A percentile compares a stretch with the other conserved stretches of the same genome.
These are phyloP conservation scores for Ryuthela nishihirai DNA, from an alignment of 2,888 invertebrate genomes.

Conservation along the genomic window DNA sequence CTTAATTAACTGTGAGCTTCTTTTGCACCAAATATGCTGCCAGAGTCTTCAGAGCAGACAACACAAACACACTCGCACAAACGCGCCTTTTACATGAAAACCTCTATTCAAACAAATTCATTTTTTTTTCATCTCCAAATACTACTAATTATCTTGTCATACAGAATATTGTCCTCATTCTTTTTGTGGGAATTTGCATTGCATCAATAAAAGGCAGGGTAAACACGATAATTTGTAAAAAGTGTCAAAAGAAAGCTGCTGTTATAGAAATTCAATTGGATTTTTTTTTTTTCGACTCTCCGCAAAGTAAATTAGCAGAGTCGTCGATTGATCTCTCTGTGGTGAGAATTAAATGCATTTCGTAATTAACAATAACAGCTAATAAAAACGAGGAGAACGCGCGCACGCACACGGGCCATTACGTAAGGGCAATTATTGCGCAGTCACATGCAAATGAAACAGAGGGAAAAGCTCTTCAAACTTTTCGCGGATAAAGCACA, in stretches of 20 bases:
- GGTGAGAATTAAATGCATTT: conserved; percentile 34
- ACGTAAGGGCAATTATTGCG: too few relatives aligned
- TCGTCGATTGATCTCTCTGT: neutral
- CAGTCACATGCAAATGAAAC: too few relatives aligned
- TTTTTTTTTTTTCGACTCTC: neutral
- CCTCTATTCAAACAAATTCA: conserved; percentile 37
- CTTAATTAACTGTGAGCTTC: conserved; percentile 37
- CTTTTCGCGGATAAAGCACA: too few relatives aligned
- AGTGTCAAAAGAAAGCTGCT: conserved; percentile 4
- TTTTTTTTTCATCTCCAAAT: conserved; percentile 38
- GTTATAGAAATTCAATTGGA: neutral
- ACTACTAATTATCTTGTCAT: conserved; percentile 39
- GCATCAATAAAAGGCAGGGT: conserved; percentile 37
- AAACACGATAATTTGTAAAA: conserved; percentile 37
- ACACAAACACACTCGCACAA: too few relatives aligned
- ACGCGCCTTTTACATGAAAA: conserved; percentile 24
- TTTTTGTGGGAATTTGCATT: conserved; percentile 36
- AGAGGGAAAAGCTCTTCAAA: too few relatives aligned
- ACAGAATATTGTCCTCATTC: conserved; percentile 38
- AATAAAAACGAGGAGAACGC: conserved; percentile 29
- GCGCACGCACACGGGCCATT: too few relatives aligned
- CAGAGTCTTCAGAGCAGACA: too few relatives aligned
- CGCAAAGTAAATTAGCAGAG: neutral
- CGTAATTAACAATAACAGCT: conserved; percentile 39
- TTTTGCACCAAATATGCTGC: too few relatives aligned